Evolutionary conservation across 2,113 vertebrate genomes (phyloP).

Genomic region (Caracal caracal): DNA sequence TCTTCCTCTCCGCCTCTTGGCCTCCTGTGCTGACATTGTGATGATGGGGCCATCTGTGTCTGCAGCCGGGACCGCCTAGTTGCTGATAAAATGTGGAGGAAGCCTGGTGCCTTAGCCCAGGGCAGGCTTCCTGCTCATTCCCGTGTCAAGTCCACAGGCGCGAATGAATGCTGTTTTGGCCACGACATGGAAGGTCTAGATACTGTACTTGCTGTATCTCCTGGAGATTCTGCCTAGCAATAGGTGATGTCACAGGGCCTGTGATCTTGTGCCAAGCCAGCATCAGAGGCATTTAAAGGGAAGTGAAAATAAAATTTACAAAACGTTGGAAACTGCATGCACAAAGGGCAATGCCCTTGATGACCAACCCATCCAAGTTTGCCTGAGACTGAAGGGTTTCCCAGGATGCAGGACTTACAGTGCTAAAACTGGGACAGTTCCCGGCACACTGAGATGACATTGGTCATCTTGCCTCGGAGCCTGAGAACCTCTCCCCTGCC

Average conservation of each 20-base stretch:
- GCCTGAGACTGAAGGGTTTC: not conserved
- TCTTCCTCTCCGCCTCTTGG: not conserved
- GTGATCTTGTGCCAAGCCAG: constrained; percentile 61
- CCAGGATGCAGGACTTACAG: not conserved
- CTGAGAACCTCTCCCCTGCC: not conserved
- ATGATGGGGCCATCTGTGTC: not conserved
- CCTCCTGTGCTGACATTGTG: not conserved
- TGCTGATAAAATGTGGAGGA: not conserved
- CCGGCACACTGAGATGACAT: not conserved
- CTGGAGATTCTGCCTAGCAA: constrained; percentile 3
- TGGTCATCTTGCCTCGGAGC: not conserved
- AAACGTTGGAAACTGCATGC: not conserved
- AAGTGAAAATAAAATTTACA: constrained; percentile 47
- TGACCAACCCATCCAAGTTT: not conserved
- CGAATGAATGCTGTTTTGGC: not conserved
- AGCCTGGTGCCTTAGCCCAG: not conserved
- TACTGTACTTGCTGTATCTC: not conserved
- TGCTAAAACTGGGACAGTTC: not conserved
- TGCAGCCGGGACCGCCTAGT: not conserved
- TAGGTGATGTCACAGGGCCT: constrained; percentile 6
- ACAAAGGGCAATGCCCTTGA: not conserved
- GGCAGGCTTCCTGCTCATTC: constrained; percentile 14
- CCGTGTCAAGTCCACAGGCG: not conserved
- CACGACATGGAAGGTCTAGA: not conserved
- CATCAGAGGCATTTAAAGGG: not conserved